phyloP scores from a whole-genome alignment of 2,797 vertebrate species.

The Anguilla megastoma region DNA sequence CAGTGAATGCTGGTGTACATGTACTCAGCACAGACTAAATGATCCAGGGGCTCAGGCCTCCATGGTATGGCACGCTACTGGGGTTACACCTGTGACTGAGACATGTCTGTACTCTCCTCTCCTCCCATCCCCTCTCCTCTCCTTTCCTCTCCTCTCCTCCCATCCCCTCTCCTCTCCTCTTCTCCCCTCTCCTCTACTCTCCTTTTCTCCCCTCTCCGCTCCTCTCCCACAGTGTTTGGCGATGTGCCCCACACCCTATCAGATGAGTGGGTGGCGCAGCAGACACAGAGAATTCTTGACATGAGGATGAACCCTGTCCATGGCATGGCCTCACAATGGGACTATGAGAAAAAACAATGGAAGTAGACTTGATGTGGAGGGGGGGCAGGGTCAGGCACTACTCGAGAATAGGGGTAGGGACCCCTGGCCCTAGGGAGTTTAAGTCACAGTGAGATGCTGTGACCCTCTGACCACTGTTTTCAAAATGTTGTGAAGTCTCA shows the following conservation, averaged over 20 bases:
- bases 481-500: neutral
- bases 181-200: neutral
- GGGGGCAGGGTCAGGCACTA: neutral
- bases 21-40: neutral
- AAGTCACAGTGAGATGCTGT: neutral
- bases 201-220: neutral
- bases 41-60: neutral
- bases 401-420: neutral
- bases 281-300: constrained; percentile 62
- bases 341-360: constrained; percentile 64
- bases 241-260: constrained; percentile 58
- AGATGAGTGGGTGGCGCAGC: constrained; percentile 55
- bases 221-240: constrained; percentile 64
- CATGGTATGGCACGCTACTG: neutral
- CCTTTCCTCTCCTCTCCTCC: neutral
- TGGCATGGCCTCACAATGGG: constrained; percentile 57
- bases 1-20: neutral
- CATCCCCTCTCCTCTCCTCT: neutral
- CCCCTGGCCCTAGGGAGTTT: neutral
- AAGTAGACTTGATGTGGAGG: constrained; percentile 43
- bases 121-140: neutral
- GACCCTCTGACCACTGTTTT: neutral
- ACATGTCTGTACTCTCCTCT: neutral
- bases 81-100: neutral
- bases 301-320: constrained; percentile 60